Percentiles rank a stretch among this genome's conserved stretches.
Evolutionary conservation across 2,888 invertebrate genomes (phyloP).

Genomic region (Elmis aenea): DNA sequence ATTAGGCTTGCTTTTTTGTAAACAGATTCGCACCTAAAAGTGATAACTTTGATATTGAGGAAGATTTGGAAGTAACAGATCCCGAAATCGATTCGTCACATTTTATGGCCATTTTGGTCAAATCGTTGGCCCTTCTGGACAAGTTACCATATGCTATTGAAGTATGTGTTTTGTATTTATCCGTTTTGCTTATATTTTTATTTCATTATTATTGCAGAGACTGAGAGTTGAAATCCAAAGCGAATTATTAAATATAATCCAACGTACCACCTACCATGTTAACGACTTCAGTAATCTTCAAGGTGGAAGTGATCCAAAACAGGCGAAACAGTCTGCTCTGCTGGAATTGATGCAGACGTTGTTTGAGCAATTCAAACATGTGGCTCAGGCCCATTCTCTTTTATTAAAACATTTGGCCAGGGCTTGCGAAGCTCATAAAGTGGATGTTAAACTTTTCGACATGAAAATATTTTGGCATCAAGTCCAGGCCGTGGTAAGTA

Average conservation of each 20-base stretch:
- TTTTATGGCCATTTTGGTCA: constrained; percentile 75
- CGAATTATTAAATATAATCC: constrained; percentile 74
- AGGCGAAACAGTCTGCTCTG: constrained; percentile 45
- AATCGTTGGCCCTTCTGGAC: constrained; percentile 77
- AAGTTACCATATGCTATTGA: constrained; percentile 83
- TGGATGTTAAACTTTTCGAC: constrained; percentile 58
- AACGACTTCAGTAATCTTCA: constrained; percentile 51
- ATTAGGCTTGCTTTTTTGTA: constrained; percentile 16
- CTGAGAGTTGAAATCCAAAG: constrained; percentile 79
- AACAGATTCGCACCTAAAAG: constrained; percentile 33
- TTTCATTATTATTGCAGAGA: constrained; percentile 50
- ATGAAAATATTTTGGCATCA: constrained; percentile 83
- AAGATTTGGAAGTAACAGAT: constrained; percentile 55
- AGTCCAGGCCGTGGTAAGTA: constrained; percentile 79
- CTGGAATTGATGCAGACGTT: constrained; percentile 67
- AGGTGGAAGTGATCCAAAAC: constrained; percentile 28
- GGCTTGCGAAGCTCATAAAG: constrained; percentile 55
- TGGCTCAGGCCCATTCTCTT: constrained; percentile 70
- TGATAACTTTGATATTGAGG: constrained; percentile 49
- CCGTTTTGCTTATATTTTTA: constrained; percentile 6
- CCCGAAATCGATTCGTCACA: constrained; percentile 60
- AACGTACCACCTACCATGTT: constrained; percentile 72
- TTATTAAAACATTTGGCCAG: constrained; percentile 60
- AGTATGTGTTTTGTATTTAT: constrained; percentile 45
- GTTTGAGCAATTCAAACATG: constrained; percentile 76